Evolutionary conservation across 2,113 vertebrate species (phyloP).

Genomic region (Lamprologus sp.): DNA sequence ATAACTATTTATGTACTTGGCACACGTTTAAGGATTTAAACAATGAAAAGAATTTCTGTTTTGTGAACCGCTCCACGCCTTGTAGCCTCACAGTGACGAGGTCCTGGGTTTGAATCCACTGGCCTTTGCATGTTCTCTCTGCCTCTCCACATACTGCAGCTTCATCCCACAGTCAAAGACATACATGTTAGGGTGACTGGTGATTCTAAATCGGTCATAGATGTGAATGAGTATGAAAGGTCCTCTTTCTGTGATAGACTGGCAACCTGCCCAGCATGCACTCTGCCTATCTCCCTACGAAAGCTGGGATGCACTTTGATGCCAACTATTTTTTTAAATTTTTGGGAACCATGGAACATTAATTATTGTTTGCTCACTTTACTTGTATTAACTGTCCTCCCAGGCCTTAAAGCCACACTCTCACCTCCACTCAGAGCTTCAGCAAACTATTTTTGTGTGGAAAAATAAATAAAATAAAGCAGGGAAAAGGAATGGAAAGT

Average conservation of each 20-base stretch:
- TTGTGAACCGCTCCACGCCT: not conserved
- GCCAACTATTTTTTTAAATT: not conserved
- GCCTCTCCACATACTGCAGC: not conserved
- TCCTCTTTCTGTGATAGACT: not conserved
- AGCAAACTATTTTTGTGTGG: not conserved
- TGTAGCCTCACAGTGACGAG: not conserved
- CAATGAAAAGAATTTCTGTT: accelerated
- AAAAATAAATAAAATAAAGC: not conserved
- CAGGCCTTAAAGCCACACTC: not conserved
- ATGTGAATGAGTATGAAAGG: not conserved
- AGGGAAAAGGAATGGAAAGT: not conserved
- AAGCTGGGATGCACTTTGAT: not conserved
- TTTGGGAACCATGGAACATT: not conserved
- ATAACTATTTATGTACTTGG: not conserved
- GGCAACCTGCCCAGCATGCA: not conserved
- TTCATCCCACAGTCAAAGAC: not conserved
- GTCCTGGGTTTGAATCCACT: not conserved
- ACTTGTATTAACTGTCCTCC: not conserved
- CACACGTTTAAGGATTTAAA: accelerated
- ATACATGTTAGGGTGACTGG: not conserved
- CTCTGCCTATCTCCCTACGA: accelerated
- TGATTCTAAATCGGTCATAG: not conserved
- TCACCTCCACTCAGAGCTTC: not conserved
- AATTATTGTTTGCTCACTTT: not conserved
- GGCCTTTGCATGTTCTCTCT: not conserved